These are phyloP conservation scores for Xenopus borealis DNA, from an alignment of 2,113 vertebrate species.

Conservation along the genomic window DNA sequence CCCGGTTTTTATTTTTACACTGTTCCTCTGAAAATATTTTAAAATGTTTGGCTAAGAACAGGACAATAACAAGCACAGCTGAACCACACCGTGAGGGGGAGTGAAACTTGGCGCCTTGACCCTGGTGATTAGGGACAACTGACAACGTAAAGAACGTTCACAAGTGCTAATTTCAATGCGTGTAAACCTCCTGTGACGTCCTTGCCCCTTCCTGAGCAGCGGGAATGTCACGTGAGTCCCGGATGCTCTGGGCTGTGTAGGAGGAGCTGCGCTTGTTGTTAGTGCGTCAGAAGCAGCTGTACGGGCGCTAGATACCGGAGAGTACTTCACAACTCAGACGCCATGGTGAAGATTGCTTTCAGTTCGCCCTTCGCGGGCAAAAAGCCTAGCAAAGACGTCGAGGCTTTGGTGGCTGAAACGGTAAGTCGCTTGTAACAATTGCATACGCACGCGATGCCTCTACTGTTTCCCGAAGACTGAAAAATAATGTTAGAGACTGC, in stretches of 20 bases:
- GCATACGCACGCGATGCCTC: background rate
- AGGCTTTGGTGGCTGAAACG: constrained; percentile 65
- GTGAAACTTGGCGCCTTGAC: no score
- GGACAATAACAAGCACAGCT: no score
- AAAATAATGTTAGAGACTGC: background rate
- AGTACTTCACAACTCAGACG: background rate
- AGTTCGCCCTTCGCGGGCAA: constrained; percentile 74
- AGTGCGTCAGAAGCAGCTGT: background rate
- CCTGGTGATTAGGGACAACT: no score
- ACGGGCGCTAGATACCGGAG: background rate
- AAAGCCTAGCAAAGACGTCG: constrained; percentile 61
- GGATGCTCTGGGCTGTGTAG: background rate
- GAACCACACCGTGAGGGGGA: no score
- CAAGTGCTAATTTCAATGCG: no score
- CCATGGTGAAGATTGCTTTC: constrained; percentile 85
- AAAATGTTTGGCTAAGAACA: no score
- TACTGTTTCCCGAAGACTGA: no score
- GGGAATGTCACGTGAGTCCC: background rate
- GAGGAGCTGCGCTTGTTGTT: background rate
- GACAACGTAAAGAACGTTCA: no score
- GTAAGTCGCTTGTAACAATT: constrained; percentile 52
- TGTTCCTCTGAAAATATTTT: no score
- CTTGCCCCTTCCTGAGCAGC: no score
- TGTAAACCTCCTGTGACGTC: no score
- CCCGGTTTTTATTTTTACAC: no score